Conservation (phyloP, 2,797 vertebrate species). For the Botia kubotai region DNA sequence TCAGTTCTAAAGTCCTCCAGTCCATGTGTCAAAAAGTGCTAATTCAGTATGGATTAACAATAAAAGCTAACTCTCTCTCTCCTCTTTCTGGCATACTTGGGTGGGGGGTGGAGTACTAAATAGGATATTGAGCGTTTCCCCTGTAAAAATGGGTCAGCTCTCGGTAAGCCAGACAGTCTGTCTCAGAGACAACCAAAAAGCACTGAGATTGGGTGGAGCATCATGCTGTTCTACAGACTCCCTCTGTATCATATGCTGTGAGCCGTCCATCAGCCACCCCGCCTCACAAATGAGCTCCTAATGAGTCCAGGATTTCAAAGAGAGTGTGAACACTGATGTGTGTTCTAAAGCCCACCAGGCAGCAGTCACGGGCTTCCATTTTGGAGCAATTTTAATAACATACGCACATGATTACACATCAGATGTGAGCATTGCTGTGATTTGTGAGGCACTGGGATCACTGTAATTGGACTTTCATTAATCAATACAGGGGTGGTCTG, state of each 20-base stretch:
- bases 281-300: constrained; percentile 24
- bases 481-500: constrained; percentile 30
- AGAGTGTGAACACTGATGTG: background rate
- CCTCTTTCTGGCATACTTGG: constrained; percentile 38
- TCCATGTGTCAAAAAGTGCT: constrained; percentile 20
- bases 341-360: background rate
- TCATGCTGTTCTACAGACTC: constrained; percentile 2
- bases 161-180: constrained; percentile 69
- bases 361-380: constrained; percentile 5
- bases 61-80: constrained; percentile 41
- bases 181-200: constrained; percentile 57
- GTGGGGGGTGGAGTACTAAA: constrained; percentile 40
- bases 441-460: too few relatives aligned
- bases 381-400: background rate
- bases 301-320: constrained; percentile 26
- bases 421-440: background rate
- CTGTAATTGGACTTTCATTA: constrained; percentile 10
- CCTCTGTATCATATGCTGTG: background rate
- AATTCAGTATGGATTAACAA: constrained; percentile 53
- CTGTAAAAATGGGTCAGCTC: constrained; percentile 77
- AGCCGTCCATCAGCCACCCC: constrained; percentile 6
- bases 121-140: constrained; percentile 68
- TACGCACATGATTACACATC: background rate
- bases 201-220: constrained; percentile 20
- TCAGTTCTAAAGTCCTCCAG: background rate